These are phyloP conservation scores for Orussus abietinus DNA, from an alignment of 1,140 invertebrate genomes.

Conservation along the genomic window DNA sequence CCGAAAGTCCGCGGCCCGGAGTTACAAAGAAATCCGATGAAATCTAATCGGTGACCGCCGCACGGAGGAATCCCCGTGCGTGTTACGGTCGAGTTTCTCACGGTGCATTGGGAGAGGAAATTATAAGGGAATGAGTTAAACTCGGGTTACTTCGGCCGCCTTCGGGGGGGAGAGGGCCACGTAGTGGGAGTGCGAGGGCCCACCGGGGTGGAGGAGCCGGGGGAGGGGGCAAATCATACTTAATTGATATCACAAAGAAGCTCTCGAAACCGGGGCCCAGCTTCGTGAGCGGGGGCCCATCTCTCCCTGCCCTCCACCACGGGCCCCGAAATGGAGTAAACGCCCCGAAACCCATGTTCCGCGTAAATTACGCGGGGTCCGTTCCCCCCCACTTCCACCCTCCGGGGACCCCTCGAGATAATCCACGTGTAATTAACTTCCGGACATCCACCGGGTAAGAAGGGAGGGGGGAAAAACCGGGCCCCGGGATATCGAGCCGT, in stretches of 20 bases:
- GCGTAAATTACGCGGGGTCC: slow-evolving; percentile 38
- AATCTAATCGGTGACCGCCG: slow-evolving; percentile 29
- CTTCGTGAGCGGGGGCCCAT: too few species aligned
- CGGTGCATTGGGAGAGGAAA: slow-evolving; percentile 51
- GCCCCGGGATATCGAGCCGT: too few species aligned
- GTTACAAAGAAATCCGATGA: too few species aligned
- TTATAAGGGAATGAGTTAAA: slow-evolving; percentile 51
- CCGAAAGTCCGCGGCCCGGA: too few species aligned
- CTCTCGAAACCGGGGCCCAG: slow-evolving; percentile 17
- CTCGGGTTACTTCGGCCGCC: slow-evolving; percentile 35
- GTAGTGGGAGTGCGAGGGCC: slow-evolving; percentile 12
- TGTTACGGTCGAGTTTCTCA: slow-evolving; percentile 50
- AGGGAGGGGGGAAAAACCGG: too few species aligned
- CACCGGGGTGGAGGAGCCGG: slow-evolving; percentile 7
- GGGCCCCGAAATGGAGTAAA: slow-evolving; percentile 28
- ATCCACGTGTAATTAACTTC: too few species aligned
- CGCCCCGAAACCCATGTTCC: slow-evolving; percentile 39
- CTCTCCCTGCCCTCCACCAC: not conserved
- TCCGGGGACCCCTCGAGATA: too few species aligned
- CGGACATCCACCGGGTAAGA: too few species aligned
- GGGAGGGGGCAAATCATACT: slow-evolving; percentile 40
- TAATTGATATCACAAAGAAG: slow-evolving; percentile 48
- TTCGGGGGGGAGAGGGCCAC: slow-evolving; percentile 5
- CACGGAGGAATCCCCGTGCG: slow-evolving; percentile 29
- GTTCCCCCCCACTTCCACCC: slow-evolving; percentile 12